Base-by-base conservation (phyloP, 1,140 invertebrate species). In the Pararge aegeria region DNA sequence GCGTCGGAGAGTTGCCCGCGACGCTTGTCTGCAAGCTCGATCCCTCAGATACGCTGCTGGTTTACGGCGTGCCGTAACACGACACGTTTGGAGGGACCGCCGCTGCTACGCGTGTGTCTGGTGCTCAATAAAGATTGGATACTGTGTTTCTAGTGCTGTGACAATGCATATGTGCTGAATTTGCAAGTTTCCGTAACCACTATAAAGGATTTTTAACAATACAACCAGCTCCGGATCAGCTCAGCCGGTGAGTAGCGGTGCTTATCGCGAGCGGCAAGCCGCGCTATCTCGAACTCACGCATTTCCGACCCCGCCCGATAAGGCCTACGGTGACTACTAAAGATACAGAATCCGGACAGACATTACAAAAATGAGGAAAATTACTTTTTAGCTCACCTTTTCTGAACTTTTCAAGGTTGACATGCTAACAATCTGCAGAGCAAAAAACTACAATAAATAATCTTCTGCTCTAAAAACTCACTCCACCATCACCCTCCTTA, bases 11-110 rank as follows among this genome's bases (percentile, higher is more conserved):
- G 83, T 73, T 76, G 80, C 73, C 68, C 72, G 83, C 75, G 78
- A 83, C 85, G 78, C 76, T 83, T 66, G 83, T 80, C 66, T 84
- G 80, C 75, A 80, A 87, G 75, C 74, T 76, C 72, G 77, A 70
- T 88, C 85, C 85, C 86, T 87, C 87, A 87, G 87, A 89, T 89
- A 87, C 86, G 81, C 80, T 89, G 86, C 84, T 89, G 86, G 83
- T 85, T 89, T 89, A 89, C 86, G 86, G 86, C 78, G 81, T 78
- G 80, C 84, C 84, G 86, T 89, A 89, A 89, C 82, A 87, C 86
- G 86, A 87, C 84, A 89, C 87, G 87, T 89, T 89, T 89, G 87
- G 87, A 89, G 87, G 87, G 87, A 86, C 78, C 69, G 71, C 74
- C 73, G 78, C 75, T 76, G 74, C 70, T 75, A 73, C 78, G 80